A percentile compares a stretch with the other conserved stretches of the same genome.
These are phyloP conservation scores for Branchipolynoe longqiensis DNA, from an alignment of 2,888 invertebrate genomes.

Conservation along the genomic window DNA sequence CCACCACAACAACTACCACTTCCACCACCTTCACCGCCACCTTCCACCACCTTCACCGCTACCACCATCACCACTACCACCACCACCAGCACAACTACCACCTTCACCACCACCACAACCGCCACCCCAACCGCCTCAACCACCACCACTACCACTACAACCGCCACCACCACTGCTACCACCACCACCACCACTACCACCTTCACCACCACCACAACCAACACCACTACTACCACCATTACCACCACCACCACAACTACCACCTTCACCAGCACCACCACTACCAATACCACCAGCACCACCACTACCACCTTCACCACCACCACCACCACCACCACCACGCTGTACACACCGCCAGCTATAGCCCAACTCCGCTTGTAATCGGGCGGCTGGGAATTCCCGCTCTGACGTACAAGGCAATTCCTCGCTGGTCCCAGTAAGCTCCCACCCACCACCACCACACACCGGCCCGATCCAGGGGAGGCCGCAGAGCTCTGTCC, in stretches of 20 bases:
- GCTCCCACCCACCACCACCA: no score
- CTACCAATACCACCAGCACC: neutral
- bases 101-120: neutral
- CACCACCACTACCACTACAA: neutral
- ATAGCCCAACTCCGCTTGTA: no score
- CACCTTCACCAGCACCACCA: neutral
- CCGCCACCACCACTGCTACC: neutral
- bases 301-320: neutral
- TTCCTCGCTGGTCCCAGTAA: no score
- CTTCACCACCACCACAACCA: neutral
- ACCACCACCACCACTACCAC: neutral
- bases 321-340: neutral
- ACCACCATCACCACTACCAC: neutral
- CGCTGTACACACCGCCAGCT: neutral
- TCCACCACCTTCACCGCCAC: no score
- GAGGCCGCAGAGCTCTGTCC: no score
- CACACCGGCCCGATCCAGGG: no score
- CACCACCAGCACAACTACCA: neutral
- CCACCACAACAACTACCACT: no score
- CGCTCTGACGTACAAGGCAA: no score
- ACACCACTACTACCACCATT: neutral
- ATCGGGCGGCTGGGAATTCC: no score
- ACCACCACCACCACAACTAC: neutral
- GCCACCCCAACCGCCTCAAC: neutral
- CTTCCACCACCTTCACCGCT: neutral